Conservation (phyloP, 2,888 invertebrate species). For the Cylindroiulus punctatus region DNA sequence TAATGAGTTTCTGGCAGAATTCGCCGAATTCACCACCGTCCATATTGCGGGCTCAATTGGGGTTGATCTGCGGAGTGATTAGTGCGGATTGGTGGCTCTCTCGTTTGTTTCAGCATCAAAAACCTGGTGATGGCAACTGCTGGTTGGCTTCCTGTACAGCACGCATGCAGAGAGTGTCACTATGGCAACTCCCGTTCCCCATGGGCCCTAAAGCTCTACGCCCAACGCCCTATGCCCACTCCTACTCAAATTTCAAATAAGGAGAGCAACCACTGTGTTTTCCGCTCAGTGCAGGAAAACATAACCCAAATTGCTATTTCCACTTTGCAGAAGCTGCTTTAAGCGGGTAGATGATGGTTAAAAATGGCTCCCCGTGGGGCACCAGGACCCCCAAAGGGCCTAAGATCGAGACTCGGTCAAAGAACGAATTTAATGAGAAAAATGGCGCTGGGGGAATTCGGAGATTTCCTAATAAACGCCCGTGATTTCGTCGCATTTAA, state of each 20-base stretch:
- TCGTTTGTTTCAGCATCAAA: not conserved
- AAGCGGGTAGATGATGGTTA: not conserved
- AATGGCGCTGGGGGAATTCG: not conserved
- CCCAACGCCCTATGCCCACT: not conserved
- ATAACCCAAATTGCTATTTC: slow-evolving; percentile 2
- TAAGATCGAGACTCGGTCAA: not conserved
- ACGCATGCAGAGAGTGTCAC: not conserved
- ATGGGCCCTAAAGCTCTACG: not conserved
- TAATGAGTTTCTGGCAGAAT: not conserved
- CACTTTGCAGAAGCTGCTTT: not conserved
- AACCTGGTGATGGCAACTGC: not conserved
- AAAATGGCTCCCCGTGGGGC: not conserved
- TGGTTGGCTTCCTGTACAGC: not conserved
- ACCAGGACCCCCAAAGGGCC: not conserved
- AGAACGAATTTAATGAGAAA: slow-evolving; percentile 6
- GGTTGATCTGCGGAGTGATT: not conserved
- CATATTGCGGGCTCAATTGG: not conserved
- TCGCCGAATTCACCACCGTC: not conserved
- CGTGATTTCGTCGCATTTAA: not conserved
- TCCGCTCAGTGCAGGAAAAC: not conserved
- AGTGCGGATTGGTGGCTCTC: not conserved
- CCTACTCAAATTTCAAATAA: not conserved
- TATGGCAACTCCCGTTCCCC: not conserved
- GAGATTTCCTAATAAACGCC: slow-evolving; percentile 2
- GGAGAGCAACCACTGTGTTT: not conserved